Evolutionary conservation across 1,140 invertebrate species (phyloP), one percentile per base, ranked within the genome.

Genomic region (Drosophila chauvacae): DNA sequence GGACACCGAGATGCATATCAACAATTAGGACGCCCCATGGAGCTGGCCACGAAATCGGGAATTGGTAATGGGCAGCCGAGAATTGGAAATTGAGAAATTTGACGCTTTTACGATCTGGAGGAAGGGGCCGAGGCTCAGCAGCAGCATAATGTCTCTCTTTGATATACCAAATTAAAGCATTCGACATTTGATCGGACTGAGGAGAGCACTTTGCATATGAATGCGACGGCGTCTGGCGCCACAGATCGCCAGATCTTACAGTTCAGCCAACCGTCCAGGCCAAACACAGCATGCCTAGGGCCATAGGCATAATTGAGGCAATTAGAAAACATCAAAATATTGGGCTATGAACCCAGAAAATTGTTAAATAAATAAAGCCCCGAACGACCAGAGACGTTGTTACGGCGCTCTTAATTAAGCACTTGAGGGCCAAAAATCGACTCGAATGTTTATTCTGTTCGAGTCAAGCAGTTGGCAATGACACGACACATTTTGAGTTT

Each of bases 251-350:
- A 63, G 53, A 72, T 71, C 53, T 50, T 59, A 51, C 66, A 71
- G 69, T 41, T 44, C 28, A 58, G 7, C 51, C 33, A 55, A 55
- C 18, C 14, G 33, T 39, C 35, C 53, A 23, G 53, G 18, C n/a
- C 50, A 20, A 53, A 14, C 44, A 53, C 50, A 71, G 41, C 64
- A 42, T 16, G 30, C 69, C 42, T 55, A 69, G 57, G 62, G 55
- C 45, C 47, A 58, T 41, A 57, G 35, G 53, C 81, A 90, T 90
- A 90, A 90, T 90, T 90, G 81, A 90, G 86, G 74, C 86, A 90
- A 90, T 90, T 87, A 87, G 85, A 87, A 87, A 87, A 87, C 85
- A 87, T 90, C 85, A 80, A 87, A 90, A 87, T 87, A 87, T 84
- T 88, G 77, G 77, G 50, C 68, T 14, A 55, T 66, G 71, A 61